A percentile compares a stretch with the other conserved stretches of the same genome.
These are phyloP conservation scores for Ifrita kowaldi DNA, from an alignment of 2,113 vertebrate species.

Conservation along the genomic window DNA sequence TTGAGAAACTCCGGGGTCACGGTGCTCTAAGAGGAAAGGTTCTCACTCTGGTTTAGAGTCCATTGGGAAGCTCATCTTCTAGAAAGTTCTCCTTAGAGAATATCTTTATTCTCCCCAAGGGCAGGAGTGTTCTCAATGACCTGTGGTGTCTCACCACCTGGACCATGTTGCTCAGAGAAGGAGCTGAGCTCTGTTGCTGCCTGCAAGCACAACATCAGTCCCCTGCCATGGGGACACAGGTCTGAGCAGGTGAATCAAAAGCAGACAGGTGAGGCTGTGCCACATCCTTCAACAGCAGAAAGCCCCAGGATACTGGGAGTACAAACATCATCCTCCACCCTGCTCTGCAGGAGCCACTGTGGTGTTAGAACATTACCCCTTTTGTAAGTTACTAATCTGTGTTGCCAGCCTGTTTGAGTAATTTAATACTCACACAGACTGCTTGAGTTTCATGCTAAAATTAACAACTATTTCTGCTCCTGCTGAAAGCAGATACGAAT, in stretches of 20 bases:
- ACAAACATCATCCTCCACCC: neutral
- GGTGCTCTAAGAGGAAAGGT: neutral
- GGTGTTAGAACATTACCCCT: neutral
- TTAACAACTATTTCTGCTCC: neutral
- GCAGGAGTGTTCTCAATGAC: neutral
- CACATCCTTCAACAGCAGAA: neutral
- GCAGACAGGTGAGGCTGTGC: neutral
- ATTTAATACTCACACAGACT: neutral
- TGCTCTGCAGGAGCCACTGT: neutral
- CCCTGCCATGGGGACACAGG: neutral
- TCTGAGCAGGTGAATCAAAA: neutral
- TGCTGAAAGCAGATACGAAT: neutral
- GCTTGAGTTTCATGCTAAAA: conserved; percentile 1
- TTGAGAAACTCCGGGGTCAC: neutral
- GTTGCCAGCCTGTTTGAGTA: neutral
- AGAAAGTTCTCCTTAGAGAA: neutral
- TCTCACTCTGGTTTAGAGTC: rapidly evolving
- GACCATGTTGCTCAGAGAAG: neutral
- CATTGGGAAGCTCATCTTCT: neutral
- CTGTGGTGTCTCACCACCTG: neutral
- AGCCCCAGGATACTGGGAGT: neutral
- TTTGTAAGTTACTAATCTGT: neutral
- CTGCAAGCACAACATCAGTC: neutral
- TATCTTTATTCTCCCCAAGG: neutral
- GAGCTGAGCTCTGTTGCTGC: neutral